These are phyloP conservation scores for Oryzias sinensis DNA, from an alignment of 2,797 vertebrate species.

Conservation along the genomic window DNA sequence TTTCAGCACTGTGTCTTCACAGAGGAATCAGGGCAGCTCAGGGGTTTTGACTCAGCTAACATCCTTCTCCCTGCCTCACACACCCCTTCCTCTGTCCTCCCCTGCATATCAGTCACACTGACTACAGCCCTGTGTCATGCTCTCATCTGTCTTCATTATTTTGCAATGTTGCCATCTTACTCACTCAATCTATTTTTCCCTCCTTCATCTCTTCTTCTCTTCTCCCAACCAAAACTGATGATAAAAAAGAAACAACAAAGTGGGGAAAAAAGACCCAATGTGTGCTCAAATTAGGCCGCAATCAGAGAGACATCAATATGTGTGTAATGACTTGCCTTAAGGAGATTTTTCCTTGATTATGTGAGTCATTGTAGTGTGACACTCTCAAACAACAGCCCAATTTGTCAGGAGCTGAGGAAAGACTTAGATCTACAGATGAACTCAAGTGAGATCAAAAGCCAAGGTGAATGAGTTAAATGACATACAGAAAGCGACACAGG, in stretches of 20 bases:
- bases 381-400: constrained; percentile 2
- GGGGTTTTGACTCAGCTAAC: constrained; percentile 68
- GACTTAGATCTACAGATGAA: constrained; percentile 10
- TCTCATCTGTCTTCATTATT: constrained; percentile 22
- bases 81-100: constrained; percentile 17
- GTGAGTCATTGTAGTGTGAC: constrained; percentile 5
- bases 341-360: constrained; percentile 5
- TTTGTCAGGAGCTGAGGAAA: constrained; percentile 2
- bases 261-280: no score
- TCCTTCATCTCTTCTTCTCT: constrained; percentile 7
- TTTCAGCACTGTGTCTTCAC: constrained; percentile 66
- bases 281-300: no score
- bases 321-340: constrained; percentile 1
- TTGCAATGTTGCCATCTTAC: constrained; percentile 22
- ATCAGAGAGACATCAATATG: constrained; percentile 17
- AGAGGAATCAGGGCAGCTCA: constrained; percentile 55
- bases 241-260: no score
- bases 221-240: no score
- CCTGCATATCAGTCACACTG: constrained; percentile 45
- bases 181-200: constrained; percentile 22
- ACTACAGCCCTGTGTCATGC: constrained; percentile 22
- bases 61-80: constrained; percentile 42
- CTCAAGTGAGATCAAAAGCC: constrained; percentile 17
- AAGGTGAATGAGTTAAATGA: constrained; percentile 9
- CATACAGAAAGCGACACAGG: constrained; percentile 3